Evolutionary conservation across 2,797 vertebrate species (phyloP).

Genomic region (Pampus argenteus): DNA sequence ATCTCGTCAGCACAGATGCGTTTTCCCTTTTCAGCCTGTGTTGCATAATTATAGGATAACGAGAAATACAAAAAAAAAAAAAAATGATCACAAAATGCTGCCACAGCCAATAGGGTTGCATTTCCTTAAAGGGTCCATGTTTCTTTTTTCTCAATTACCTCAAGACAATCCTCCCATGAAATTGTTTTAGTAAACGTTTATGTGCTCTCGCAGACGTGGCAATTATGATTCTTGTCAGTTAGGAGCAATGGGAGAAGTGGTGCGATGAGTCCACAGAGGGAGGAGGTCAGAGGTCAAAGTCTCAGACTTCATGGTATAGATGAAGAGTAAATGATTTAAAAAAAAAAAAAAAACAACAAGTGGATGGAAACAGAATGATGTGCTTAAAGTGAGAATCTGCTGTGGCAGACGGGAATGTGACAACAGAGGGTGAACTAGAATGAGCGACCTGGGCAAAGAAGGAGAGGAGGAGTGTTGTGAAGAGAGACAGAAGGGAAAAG

Average conservation of each 20-base stretch:
- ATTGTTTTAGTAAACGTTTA: no score
- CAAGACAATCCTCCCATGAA: no score
- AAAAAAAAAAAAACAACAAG: no score
- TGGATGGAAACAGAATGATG: slow-evolving; percentile 1
- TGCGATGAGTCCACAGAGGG: no score
- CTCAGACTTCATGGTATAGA: background rate
- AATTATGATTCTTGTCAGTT: no score
- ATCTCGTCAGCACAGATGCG: background rate
- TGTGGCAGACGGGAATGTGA: slow-evolving; percentile 11
- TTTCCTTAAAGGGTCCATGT: background rate
- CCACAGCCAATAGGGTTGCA: no score
- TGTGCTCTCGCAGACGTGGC: no score
- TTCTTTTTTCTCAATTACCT: no score
- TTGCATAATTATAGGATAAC: background rate
- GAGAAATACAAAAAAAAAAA: background rate
- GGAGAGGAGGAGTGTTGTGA: slow-evolving; percentile 10
- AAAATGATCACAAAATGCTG: background rate
- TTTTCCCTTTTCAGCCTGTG: background rate
- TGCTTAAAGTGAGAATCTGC: background rate
- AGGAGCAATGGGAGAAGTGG: no score
- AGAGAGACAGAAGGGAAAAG: slow-evolving; percentile 25
- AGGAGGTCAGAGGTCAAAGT: no score
- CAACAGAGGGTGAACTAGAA: slow-evolving; percentile 16
- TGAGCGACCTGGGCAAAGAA: slow-evolving; percentile 15
- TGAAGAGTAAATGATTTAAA: slow-evolving; percentile 21